Base-by-base conservation (phyloP, 2,888 invertebrate genomes). In the Serrognathus titanus region DNA sequence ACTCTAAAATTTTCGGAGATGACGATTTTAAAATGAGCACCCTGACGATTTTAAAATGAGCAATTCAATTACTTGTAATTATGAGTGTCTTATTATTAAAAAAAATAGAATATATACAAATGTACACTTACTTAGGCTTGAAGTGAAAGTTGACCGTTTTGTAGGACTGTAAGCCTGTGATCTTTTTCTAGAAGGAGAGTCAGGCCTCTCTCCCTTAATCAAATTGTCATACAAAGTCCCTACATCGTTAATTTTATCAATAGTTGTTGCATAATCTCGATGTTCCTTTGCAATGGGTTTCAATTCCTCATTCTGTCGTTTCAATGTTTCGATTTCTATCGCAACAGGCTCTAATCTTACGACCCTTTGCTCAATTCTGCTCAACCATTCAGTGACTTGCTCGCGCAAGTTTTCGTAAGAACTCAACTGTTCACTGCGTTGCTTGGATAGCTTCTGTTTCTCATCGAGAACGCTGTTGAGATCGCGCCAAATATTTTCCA, bases 401-500 rank as follows among this genome's bases (percentile, higher is more conserved):
- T 88, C 86, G 68, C 90, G 87, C 20, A 95, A 81, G 24, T 84
- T 84, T 75, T 97, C 95, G 71, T 95, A 97, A 24, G 92, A 90
- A 68, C 84, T 85, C 61, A 91, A 84, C 65, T 95, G 93, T 69
- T 96, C 94, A 0, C 92, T 88, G 51, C 93, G 85, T 64, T 90
- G 88, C 70, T 89, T 89, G 38, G 90, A 90, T 24, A 94, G 80
- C 69, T 90, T 88, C 66, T 90, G 88, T 66, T 92, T 91, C 71
- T 97, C 95, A 63, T 92, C 91, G 24, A 97, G 79, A 0, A 89
- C 78, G 12, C 85, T 84, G 68, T 88, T 90, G 66, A 97, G 84
- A 71, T 94, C 94, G 49, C 90, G 87, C 96, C 96, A 97, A 70
- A 89, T 89, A 63, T 86, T 87, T 78, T 97, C 95, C 62, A 96